These are phyloP conservation scores for Falcunculus frontatus DNA, from an alignment of 2,113 vertebrate genomes.

Conservation along the genomic window DNA sequence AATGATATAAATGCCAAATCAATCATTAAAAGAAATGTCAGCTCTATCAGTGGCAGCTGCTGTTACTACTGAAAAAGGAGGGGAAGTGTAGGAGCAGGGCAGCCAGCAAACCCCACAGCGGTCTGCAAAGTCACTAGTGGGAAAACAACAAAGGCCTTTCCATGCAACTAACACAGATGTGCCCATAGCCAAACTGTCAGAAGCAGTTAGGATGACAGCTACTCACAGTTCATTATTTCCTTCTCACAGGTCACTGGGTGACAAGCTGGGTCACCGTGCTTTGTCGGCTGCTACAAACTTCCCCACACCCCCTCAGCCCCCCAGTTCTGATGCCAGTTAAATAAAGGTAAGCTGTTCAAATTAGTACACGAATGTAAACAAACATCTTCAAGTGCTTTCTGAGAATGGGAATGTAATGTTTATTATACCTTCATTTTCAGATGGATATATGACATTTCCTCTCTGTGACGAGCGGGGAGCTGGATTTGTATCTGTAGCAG, in stretches of 20 bases:
- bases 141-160: slow-evolving; percentile 86
- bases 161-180: slow-evolving; percentile 91
- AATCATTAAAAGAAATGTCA: slow-evolving; percentile 80
- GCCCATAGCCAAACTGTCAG: slow-evolving; percentile 95
- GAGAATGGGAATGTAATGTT: not conserved
- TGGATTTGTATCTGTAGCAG: not conserved
- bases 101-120: slow-evolving; percentile 77
- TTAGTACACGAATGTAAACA: slow-evolving; percentile 53
- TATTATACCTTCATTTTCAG: not conserved
- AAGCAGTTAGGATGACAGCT: slow-evolving; percentile 92
- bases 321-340: slow-evolving; percentile 54
- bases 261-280: slow-evolving; percentile 94
- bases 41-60: slow-evolving; percentile 74
- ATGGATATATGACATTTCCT: not conserved
- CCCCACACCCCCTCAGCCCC: slow-evolving; percentile 7
- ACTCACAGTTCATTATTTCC: slow-evolving; percentile 99
- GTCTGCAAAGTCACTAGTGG: slow-evolving; percentile 84
- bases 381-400: slow-evolving; percentile 23
- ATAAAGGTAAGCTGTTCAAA: slow-evolving; percentile 65
- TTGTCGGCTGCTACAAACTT: slow-evolving; percentile 78
- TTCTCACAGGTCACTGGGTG: slow-evolving; percentile 97
- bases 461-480: not conserved
- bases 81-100: slow-evolving; percentile 75
- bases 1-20: slow-evolving; percentile 68
- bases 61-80: slow-evolving; percentile 71